These are phyloP conservation scores for Exocentrus adspersus DNA, from an alignment of 2,888 invertebrate genomes.

Conservation along the genomic window DNA sequence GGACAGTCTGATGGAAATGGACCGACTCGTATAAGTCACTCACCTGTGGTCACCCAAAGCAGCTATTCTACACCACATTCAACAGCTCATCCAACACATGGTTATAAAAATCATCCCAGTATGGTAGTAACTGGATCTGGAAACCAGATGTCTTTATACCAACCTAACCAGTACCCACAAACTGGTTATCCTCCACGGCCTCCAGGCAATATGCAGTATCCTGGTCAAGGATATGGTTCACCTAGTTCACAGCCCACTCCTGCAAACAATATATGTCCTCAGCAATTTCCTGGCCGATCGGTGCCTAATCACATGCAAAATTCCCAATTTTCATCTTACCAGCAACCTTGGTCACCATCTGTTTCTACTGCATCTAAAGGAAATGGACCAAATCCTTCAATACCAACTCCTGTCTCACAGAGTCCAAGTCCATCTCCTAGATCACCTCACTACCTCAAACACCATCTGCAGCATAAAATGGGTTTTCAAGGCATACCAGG, in stretches of 20 bases:
- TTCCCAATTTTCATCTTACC: slow-evolving; percentile 61
- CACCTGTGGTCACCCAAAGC: slow-evolving; percentile 73
- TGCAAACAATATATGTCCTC: slow-evolving; percentile 62
- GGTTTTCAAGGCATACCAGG: slow-evolving; percentile 67
- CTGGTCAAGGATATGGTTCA: slow-evolving; percentile 66
- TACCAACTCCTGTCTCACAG: slow-evolving; percentile 64
- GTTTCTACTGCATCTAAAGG: slow-evolving; percentile 49
- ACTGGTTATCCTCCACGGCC: slow-evolving; percentile 65
- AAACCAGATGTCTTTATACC: slow-evolving; percentile 67
- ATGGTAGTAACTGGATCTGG: slow-evolving; percentile 53
- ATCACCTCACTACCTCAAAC: slow-evolving; percentile 74
- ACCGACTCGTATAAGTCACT: slow-evolving; percentile 75
- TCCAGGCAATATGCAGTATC: slow-evolving; percentile 58
- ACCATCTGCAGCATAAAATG: slow-evolving; percentile 78
- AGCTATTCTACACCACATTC: slow-evolving; percentile 72
- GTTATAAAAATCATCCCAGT: slow-evolving; percentile 73
- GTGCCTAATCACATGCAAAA: slow-evolving; percentile 69
- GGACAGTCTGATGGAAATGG: slow-evolving; percentile 72
- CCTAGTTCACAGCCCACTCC: slow-evolving; percentile 63
- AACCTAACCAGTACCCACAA: slow-evolving; percentile 66
- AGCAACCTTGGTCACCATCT: slow-evolving; percentile 57
- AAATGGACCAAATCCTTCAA: slow-evolving; percentile 56
- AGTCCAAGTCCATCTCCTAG: slow-evolving; percentile 66
- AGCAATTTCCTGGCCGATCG: slow-evolving; percentile 67
- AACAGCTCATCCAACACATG: slow-evolving; percentile 59